phyloP scores from a whole-genome alignment of 2,797 vertebrate genomes.

The Characodon lateralis region DNA sequence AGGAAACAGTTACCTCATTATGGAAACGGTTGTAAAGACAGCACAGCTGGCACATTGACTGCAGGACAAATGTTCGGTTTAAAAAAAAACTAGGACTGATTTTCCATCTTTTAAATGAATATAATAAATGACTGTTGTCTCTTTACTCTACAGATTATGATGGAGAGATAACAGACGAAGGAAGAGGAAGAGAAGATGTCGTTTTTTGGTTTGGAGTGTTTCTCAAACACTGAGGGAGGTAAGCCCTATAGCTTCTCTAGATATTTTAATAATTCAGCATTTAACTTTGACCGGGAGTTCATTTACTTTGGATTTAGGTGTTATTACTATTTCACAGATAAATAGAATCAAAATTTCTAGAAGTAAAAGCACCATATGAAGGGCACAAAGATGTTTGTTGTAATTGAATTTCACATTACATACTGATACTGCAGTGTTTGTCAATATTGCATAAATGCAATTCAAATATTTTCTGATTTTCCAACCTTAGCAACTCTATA shows the following conservation, averaged over 20 bases:
- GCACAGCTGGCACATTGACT: slow-evolving; percentile 25
- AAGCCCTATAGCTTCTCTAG: background rate
- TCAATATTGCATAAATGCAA: no score
- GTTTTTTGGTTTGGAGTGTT: slow-evolving; percentile 70
- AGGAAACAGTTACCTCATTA: slow-evolving; percentile 45
- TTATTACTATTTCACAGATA: background rate
- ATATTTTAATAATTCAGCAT: background rate
- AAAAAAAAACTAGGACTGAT: background rate
- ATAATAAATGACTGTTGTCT: background rate
- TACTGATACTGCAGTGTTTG: background rate
- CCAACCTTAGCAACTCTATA: no score
- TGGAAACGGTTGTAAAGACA: slow-evolving; percentile 27
- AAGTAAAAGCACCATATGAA: no score
- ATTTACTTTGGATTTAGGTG: background rate
- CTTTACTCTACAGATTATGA: slow-evolving; percentile 47
- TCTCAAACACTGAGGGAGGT: slow-evolving; percentile 70
- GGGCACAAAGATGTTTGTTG: no score
- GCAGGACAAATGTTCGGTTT: background rate
- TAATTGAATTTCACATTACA: background rate
- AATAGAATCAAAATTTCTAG: background rate
- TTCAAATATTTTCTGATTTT: no score
- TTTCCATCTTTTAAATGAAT: background rate
- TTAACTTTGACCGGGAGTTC: background rate
- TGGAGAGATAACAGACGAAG: slow-evolving; percentile 60
- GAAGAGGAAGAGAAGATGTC: slow-evolving; percentile 67